Percentiles rank a stretch among this genome's conserved stretches.
Evolutionary conservation across 2,888 invertebrate species (phyloP).

Genomic region (Drosophila macrospina): DNA sequence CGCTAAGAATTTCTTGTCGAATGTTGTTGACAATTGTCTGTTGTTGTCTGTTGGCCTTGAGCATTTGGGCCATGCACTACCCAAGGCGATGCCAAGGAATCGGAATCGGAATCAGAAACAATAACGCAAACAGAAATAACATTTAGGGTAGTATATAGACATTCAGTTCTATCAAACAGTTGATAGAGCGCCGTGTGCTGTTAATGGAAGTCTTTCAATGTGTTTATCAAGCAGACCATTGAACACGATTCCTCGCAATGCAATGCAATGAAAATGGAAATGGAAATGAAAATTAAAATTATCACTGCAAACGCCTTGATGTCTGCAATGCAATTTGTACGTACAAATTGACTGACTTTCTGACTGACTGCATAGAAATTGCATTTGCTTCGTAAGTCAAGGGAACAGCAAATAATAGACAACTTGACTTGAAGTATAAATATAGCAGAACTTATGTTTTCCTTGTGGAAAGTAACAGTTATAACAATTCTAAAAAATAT

Average conservation of each 20-base stretch:
- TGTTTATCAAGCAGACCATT: slow-evolving; percentile 5
- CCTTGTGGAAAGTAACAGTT: too few relatives aligned
- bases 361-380: slow-evolving; percentile 30
- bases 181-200: neutral
- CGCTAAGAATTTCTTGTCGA: slow-evolving; percentile 57
- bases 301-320: slow-evolving; percentile 24
- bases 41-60: slow-evolving; percentile 70
- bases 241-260: slow-evolving; percentile 5
- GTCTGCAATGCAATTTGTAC: slow-evolving; percentile 52
- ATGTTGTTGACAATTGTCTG: slow-evolving; percentile 79
- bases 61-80: slow-evolving; percentile 13
- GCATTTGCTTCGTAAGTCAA: slow-evolving; percentile 31
- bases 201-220: slow-evolving; percentile 3
- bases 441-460: too few relatives aligned
- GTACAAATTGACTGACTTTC: slow-evolving; percentile 12
- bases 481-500: too few relatives aligned
- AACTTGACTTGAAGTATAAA: neutral
- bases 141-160: neutral
- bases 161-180: slow-evolving; percentile 3
- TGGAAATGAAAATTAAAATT: neutral
- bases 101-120: neutral
- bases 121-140: neutral
- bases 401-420: too few relatives aligned
- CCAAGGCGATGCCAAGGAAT: slow-evolving; percentile 24
- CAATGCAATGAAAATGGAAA: neutral